Base-by-base conservation (phyloP, 2,113 vertebrate species). In the Nycticryphes semicollaris region DNA sequence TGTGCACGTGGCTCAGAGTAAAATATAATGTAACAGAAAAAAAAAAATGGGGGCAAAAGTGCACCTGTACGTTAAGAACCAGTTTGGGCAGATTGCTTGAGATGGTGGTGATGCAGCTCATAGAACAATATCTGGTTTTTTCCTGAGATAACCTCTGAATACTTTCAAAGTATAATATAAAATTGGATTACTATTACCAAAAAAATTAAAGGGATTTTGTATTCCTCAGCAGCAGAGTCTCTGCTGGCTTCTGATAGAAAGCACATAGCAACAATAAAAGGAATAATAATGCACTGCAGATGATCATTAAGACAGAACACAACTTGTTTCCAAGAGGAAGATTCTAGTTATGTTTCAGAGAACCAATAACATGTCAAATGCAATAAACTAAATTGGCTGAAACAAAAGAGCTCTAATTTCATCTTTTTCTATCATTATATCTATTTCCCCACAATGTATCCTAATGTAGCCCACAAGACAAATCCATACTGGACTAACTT, bases 371-470 rank as follows among this genome's bases (percentile, higher is more conserved):
- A 91, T 9, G 50, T 92, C 94, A 90, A 67, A 75, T 33, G 33
- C 8, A 95, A 94, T 95, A 88, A 90, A 82, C 84, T 18, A 33
- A 96, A 96, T 84, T 64, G 60, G 56, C 60, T 87, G 80, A 91
- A 95, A 94, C 45, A 93, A 93, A 93, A 95, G 92, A 12, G 48
- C n/a, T 78, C 30, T 87, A 54, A 96, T 92, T 96, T 73, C 54
- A 84, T 94, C 28, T 93, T 92, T 90, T 69, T 20, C 51, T 48
- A 76, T 70, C 57, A 73, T 84, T 57, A 50, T 23, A 67, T 67
- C 43, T 53, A 21, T 83, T 95, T 72, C 86, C 70, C 50, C 63
- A 86, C 72, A 82, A 23, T 2, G 6, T 10, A 79, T n/a, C 70
- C n/a, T 48, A 54, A 41, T 4, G 18, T 20, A 77, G 81, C 21